Evolutionary conservation across 2,113 vertebrate genomes (phyloP).

Genomic region (Xyrauchen texanus): DNA sequence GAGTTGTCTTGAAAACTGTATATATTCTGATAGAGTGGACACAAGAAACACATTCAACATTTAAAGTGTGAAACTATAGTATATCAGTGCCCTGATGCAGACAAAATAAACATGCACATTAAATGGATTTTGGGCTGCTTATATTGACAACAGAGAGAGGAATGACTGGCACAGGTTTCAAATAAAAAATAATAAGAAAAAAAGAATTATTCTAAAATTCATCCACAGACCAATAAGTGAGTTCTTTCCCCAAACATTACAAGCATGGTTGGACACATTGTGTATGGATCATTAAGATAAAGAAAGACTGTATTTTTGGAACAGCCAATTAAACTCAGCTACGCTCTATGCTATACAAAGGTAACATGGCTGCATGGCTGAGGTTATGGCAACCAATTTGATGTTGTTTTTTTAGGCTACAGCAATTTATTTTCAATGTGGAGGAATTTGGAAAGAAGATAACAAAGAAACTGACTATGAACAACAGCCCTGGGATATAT

Average conservation of each 20-base stretch:
- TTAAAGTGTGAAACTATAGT: neutral
- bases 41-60: slow-evolving; percentile 9
- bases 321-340: slow-evolving; percentile 70
- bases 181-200: neutral
- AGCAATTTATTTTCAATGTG: slow-evolving; percentile 59
- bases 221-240: slow-evolving; percentile 15
- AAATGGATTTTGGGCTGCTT: slow-evolving; percentile 1
- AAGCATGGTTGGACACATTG: slow-evolving; percentile 50
- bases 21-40: neutral
- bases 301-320: slow-evolving; percentile 55
- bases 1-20: no score
- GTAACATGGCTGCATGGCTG: slow-evolving; percentile 46
- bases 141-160: slow-evolving; percentile 25
- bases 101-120: slow-evolving; percentile 14
- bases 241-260: slow-evolving; percentile 37
- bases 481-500: neutral
- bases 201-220: slow-evolving; percentile 21
- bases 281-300: slow-evolving; percentile 64
- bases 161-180: neutral
- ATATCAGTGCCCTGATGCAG: slow-evolving; percentile 13
- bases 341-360: slow-evolving; percentile 58
- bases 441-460: slow-evolving; percentile 45
- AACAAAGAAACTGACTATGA: slow-evolving; percentile 59
- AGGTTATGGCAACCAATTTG: slow-evolving; percentile 40
- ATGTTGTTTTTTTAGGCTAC: slow-evolving; percentile 43